phyloP scores from a whole-genome alignment of 35 echinoderm and acorn worm genomes.

The Apostichopus japonicus region DNA sequence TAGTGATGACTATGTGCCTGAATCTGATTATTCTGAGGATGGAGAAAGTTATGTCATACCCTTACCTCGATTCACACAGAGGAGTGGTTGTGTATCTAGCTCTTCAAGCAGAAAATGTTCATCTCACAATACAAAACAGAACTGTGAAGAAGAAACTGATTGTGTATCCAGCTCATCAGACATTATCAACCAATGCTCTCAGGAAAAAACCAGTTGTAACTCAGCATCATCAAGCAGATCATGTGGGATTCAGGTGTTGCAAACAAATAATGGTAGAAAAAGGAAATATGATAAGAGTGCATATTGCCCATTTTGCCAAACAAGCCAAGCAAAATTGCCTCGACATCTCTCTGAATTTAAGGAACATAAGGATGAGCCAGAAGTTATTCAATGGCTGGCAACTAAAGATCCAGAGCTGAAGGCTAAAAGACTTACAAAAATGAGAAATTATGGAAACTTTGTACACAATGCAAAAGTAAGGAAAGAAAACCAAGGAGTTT shows the following conservation, averaged over 20 bases:
- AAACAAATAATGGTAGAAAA: constrained; percentile 54
- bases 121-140: background rate
- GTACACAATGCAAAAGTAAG: constrained; percentile 70
- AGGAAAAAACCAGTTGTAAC: background rate
- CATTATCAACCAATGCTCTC: background rate
- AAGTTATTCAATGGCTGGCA: constrained; percentile 65
- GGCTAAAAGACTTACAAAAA: constrained; percentile 69
- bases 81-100: background rate
- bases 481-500: constrained; percentile 53
- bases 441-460: constrained; percentile 82
- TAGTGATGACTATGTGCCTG: constrained; percentile 11
- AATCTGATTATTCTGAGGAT: constrained; percentile 30
- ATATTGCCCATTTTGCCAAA: constrained; percentile 74
- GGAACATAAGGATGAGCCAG: constrained; percentile 61
- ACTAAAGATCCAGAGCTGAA: constrained; percentile 66
- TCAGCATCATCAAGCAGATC: background rate
- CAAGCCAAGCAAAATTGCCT: constrained; percentile 44
- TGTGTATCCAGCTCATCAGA: constrained; percentile 30
- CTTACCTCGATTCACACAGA: constrained; percentile 1
- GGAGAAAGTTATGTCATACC: constrained; percentile 11
- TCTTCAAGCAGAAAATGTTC: background rate
- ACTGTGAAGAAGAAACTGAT: background rate
- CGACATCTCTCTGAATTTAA: constrained; percentile 59
- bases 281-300: constrained; percentile 64
- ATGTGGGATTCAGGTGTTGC: constrained; percentile 24